Base-by-base conservation (phyloP, 2,888 invertebrate species). In the Mimas tiliae region DNA sequence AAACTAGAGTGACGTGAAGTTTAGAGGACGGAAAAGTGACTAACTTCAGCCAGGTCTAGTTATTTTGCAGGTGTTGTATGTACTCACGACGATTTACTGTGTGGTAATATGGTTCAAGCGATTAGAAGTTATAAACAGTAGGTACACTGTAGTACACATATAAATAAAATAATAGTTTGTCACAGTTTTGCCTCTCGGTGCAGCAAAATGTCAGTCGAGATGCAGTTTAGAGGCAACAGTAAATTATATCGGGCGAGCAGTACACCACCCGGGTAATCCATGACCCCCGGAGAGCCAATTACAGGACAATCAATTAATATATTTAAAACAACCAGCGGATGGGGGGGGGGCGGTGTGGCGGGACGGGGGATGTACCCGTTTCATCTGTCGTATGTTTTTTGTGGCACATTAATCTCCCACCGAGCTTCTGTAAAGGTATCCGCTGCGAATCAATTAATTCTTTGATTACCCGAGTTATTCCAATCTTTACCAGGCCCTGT, bases 381-480 rank as follows among this genome's bases (percentile, higher is more conserved):
- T 58, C 58, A 58, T 58, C 19, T 58, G 58, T 42, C 58, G 58
- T 38, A 38, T 58, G 19, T 58, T 58, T 55, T 55, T 58, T 58
- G 38, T 19, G 19, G 11, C 38, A 6, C 58, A 58, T 58, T 58
- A 58, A 58, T 58, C 58, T 58, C 19, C 42, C 38, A 19, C 38
- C 38, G 19, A 9, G 38, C 38, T 55, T 8, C 38, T 8, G 19
- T 51, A 38, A 38, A 64, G 68, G 58, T 65, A 65, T 68, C 68
- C 72, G 70, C 74, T 76, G 66, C 74, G 75, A 77, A 81, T 82
- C 83, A 81, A 83, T 84, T 82, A 83, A 83, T 83, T 82, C 81
- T 77, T 77, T 78, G 78, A 83, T 80, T 82, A 79, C 79, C 74
- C 70, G 75, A 75, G 78, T 80, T 80, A 78, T 77, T n/a, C 71